Percentiles rank a stretch among this genome's conserved stretches.
phyloP scores from a whole-genome alignment of 2,113 vertebrate genomes.

The Chionis minor region DNA sequence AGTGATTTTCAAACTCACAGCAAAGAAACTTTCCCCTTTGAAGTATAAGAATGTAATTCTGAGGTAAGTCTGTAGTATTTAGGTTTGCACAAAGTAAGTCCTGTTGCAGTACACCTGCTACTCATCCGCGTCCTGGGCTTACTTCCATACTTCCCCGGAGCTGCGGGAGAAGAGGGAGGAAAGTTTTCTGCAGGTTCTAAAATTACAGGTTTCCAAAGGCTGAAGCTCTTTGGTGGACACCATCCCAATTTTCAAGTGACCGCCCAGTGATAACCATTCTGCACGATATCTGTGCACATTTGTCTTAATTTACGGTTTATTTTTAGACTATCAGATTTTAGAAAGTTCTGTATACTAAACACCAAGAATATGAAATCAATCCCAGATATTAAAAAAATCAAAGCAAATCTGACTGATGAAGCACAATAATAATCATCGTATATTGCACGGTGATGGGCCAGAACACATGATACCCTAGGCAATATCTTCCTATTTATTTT shows the following conservation, averaged over 20 bases:
- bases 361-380: neutral
- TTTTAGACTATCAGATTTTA: neutral
- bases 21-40: neutral
- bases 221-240: neutral
- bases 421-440: neutral
- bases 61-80: neutral
- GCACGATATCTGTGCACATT: fast-evolving
- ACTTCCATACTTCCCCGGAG: neutral
- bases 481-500: neutral
- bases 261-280: neutral
- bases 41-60: neutral
- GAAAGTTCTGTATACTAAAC: neutral
- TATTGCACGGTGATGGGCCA: neutral
- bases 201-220: neutral
- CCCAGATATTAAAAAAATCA: neutral
- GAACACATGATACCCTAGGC: neutral
- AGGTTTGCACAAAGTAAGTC: neutral
- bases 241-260: neutral
- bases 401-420: neutral
- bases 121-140: neutral
- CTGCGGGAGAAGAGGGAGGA: neutral
- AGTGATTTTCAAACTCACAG: neutral
- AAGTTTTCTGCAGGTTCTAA: neutral
- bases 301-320: neutral
- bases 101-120: neutral